Conservation (phyloP, 2,797 vertebrate species). For the Melopsittacus undulatus region DNA sequence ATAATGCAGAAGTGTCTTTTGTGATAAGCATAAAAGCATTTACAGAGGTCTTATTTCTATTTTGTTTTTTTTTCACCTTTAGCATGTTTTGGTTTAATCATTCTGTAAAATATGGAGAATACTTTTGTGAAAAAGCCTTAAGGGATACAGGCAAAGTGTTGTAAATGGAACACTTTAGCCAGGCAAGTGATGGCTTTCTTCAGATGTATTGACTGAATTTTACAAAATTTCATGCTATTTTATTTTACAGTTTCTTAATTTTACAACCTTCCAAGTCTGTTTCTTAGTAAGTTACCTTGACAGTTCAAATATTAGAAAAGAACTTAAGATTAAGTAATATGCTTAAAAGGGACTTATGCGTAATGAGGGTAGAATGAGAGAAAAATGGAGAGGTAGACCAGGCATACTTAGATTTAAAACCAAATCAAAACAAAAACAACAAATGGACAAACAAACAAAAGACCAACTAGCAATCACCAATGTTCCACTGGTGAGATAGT, state of each 20-base stretch:
- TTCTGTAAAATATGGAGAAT: neutral
- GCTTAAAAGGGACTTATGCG: neutral
- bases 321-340: neutral
- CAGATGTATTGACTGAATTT: neutral
- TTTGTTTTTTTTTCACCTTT: neutral
- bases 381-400: neutral
- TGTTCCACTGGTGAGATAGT: neutral
- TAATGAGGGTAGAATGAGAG: neutral
- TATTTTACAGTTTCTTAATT: neutral
- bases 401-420: neutral
- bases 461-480: neutral
- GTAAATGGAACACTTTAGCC: neutral
- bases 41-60: neutral
- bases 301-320: neutral
- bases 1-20: constrained; percentile 56
- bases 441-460: neutral
- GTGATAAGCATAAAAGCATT: constrained; percentile 41
- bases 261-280: neutral
- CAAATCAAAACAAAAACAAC: too few relatives aligned
- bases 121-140: neutral
- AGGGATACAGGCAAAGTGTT: neutral
- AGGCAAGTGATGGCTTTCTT: neutral
- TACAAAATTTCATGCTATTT: neutral
- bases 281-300: neutral
- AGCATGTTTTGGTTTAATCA: neutral